phyloP scores from a whole-genome alignment of 2,888 invertebrate genomes.

The Meloe dianella region DNA sequence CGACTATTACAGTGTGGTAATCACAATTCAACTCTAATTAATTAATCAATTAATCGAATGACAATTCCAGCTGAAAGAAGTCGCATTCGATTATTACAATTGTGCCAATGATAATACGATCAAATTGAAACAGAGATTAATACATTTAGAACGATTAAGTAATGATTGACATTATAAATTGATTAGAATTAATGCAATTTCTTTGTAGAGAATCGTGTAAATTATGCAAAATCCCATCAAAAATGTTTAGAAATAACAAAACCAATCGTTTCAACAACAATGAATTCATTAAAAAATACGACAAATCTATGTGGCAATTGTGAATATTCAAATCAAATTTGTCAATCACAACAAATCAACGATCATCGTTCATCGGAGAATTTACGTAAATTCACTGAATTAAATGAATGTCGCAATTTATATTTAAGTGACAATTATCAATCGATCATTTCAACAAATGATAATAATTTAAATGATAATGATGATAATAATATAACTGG shows the following conservation, averaged over 20 bases:
- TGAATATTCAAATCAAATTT: not conserved
- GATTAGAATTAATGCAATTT: not conserved
- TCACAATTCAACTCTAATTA: too few relatives aligned
- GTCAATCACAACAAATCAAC: not conserved
- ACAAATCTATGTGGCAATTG: not conserved
- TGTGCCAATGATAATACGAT: constrained; percentile 63
- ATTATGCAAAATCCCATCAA: constrained; percentile 38
- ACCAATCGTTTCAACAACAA: not conserved
- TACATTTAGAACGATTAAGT: constrained; percentile 41
- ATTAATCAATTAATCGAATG: constrained; percentile 37
- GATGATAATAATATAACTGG: constrained; percentile 49
- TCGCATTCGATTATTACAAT: constrained; percentile 75
- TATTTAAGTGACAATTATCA: constrained; percentile 58
- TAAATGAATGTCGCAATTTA: constrained; percentile 48
- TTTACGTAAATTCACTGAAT: constrained; percentile 16
- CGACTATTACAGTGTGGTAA: constrained; percentile 74
- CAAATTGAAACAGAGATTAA: constrained; percentile 20
- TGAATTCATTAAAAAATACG: not conserved
- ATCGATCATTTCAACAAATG: constrained; percentile 50
- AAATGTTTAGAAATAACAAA: constrained; percentile 25
- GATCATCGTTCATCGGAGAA: not conserved
- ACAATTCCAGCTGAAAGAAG: constrained; percentile 69
- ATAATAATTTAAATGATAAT: constrained; percentile 25
- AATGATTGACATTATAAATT: constrained; percentile 20
- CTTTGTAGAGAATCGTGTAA: constrained; percentile 39